Percentiles rank a stretch among this genome's conserved stretches.
Conservation (phyloP, 2,888 invertebrate species). For the Cecidostiba fungosa region DNA sequence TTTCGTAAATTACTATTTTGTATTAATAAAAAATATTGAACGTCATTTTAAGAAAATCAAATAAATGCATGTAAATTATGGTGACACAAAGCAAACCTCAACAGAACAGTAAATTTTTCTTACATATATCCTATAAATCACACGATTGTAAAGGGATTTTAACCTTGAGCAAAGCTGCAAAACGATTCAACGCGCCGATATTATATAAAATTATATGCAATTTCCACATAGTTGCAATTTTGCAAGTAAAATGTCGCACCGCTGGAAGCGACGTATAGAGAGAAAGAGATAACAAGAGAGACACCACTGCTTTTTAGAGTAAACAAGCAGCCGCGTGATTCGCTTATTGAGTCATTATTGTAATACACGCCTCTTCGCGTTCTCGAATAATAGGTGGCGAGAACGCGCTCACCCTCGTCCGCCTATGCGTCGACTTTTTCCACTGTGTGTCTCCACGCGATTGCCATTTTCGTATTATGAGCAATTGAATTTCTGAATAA, state of each 20-base stretch:
- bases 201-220: background rate
- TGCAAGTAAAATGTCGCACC: background rate
- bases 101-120: too few species aligned
- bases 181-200: background rate
- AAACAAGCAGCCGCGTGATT: background rate
- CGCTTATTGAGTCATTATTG: background rate
- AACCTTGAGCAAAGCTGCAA: background rate
- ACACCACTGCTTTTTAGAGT: background rate
- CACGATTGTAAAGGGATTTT: background rate
- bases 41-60: too few species aligned
- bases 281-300: background rate
- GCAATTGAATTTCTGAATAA: constrained; percentile 67
- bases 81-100: too few species aligned
- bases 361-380: background rate
- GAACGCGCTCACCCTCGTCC: background rate
- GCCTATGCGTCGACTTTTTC: background rate
- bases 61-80: too few species aligned
- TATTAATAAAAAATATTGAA: too few species aligned
- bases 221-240: background rate
- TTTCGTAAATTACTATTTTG: too few species aligned
- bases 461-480: constrained; percentile 9
- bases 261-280: background rate
- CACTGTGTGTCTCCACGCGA: background rate
- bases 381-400: background rate
- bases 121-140: too few species aligned